These are phyloP conservation scores for Fragum whitleyi DNA, from an alignment of 2,888 invertebrate genomes.

Conservation along the genomic window DNA sequence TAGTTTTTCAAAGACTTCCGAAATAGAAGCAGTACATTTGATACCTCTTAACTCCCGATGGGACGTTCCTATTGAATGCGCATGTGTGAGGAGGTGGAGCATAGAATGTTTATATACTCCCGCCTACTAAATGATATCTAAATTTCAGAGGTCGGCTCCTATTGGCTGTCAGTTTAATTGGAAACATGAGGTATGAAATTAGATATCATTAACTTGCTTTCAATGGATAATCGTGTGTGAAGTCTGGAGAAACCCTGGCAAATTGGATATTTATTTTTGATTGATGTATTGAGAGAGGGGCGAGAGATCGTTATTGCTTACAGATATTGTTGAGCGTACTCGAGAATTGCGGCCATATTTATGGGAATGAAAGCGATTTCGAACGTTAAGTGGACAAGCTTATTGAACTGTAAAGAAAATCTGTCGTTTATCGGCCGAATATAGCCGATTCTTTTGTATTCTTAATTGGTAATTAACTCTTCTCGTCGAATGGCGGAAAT, in stretches of 20 bases:
- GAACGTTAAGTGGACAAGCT: constrained; percentile 39
- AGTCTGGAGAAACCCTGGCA: constrained; percentile 65
- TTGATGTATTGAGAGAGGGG: constrained; percentile 54
- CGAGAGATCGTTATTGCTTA: constrained; percentile 35
- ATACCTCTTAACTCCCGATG: constrained; percentile 12
- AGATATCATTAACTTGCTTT: constrained; percentile 68
- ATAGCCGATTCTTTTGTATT: constrained; percentile 36
- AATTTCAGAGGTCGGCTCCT: constrained; percentile 46
- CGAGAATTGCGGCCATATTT: constrained; percentile 48
- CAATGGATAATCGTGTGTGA: constrained; percentile 68
- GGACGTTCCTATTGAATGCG: constrained; percentile 25
- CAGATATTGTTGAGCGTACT: constrained; percentile 43
- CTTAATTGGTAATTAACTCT: constrained; percentile 40
- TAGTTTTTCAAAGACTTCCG: constrained; percentile 8
- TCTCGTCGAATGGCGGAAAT: constrained; percentile 13
- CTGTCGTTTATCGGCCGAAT: constrained; percentile 41
- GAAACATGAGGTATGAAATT: constrained; percentile 66
- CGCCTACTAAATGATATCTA: constrained; percentile 50
- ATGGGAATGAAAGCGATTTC: constrained; percentile 41
- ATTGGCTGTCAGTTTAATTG: constrained; percentile 66
- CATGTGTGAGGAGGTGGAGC: constrained; percentile 55
- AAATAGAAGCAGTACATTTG: constrained; percentile 6
- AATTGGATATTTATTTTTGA: constrained; percentile 69
- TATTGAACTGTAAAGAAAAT: constrained; percentile 39
- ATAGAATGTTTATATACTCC: constrained; percentile 4